phyloP scores from a whole-genome alignment of 1,140 invertebrate genomes.

The Philotrypesis tridentata region DNA sequence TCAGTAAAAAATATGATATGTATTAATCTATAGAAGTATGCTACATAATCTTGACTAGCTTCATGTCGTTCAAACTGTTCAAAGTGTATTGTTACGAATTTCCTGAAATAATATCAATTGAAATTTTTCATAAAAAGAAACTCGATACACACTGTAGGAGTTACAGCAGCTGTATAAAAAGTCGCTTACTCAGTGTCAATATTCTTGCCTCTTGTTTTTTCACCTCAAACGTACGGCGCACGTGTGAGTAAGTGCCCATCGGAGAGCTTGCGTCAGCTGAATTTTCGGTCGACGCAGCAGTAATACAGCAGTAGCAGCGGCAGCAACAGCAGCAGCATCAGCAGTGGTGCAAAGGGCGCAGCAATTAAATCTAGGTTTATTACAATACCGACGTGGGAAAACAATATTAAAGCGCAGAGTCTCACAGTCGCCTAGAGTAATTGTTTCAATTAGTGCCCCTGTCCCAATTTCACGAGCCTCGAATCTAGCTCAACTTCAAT shows the following conservation, averaged over 20 bases:
- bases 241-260: neutral
- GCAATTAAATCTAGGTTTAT: neutral
- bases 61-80: too few relatives aligned
- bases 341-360: too few relatives aligned
- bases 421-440: neutral
- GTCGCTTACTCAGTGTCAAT: too few relatives aligned
- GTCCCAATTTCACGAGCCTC: conserved; percentile 18
- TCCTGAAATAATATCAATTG: too few relatives aligned
- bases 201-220: neutral
- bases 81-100: too few relatives aligned
- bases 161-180: neutral
- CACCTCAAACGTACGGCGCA: neutral
- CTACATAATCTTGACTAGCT: too few relatives aligned
- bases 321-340: too few relatives aligned
- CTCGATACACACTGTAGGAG: too few relatives aligned
- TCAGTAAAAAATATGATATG: too few relatives aligned
- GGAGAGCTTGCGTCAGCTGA: neutral
- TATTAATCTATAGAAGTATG: too few relatives aligned
- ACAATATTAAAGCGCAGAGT: neutral
- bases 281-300: neutral
- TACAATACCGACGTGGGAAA: conserved; percentile 6
- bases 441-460: conserved; percentile 26
- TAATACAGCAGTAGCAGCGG: too few relatives aligned
- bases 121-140: too few relatives aligned
- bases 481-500: conserved; percentile 21